Conservation (phyloP, 1,140 invertebrate genomes). For the Papilio polytes region DNA sequence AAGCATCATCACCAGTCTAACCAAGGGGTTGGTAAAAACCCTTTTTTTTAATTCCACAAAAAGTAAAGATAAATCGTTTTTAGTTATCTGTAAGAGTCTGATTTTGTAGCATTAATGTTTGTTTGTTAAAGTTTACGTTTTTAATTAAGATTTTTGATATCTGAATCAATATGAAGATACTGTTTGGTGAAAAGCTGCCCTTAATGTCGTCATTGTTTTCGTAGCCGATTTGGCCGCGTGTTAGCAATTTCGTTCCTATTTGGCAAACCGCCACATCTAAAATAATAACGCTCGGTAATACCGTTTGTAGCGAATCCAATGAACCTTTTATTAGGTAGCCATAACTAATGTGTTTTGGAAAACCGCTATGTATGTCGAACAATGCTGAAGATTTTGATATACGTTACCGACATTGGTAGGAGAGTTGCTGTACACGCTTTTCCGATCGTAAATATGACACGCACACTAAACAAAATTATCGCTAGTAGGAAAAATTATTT, state of each 20-base stretch:
- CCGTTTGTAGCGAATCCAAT: not conserved
- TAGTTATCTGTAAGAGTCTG: too few species aligned
- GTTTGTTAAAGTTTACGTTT: too few species aligned
- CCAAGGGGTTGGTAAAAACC: too few species aligned
- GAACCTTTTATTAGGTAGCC: not conserved
- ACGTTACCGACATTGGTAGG: not conserved
- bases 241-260: slow-evolving; percentile 55
- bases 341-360: not conserved
- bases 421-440: slow-evolving; percentile 9
- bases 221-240: slow-evolving; percentile 47
- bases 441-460: slow-evolving; percentile 16
- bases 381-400: not conserved
- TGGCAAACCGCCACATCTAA: slow-evolving; percentile 57
- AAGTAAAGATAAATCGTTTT: too few species aligned
- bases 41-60: too few species aligned
- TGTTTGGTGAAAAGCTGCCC: not conserved
- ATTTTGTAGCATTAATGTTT: too few species aligned
- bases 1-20: too few species aligned
- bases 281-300: slow-evolving; percentile 24
- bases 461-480: not conserved
- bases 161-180: not conserved
- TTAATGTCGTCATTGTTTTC: slow-evolving; percentile 37
- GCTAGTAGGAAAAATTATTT: too few species aligned
- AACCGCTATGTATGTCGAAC: not conserved
- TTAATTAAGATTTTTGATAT: not conserved